Evolutionary conservation across 2,113 vertebrate genomes (phyloP), one percentile per base, ranked within the genome.

Genomic region (Stercorarius parasiticus): DNA sequence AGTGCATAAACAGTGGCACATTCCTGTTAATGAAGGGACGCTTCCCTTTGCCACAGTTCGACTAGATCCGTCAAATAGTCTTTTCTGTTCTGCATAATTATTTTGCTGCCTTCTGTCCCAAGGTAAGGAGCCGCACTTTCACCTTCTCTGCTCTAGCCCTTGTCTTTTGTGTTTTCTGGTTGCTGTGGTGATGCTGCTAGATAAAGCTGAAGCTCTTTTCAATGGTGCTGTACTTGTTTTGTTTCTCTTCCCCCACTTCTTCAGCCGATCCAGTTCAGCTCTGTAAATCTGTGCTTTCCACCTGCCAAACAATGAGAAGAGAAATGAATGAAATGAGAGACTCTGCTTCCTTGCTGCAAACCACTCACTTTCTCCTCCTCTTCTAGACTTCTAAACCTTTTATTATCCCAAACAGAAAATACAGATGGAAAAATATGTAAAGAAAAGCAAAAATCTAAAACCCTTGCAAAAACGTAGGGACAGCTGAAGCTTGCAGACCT

Each of bases 281-380:
- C 81, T 82, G 74, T 26, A 91, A 97, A 97, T 97, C 95, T 86
- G 71, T 72, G 92, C 92, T 97, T 96, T 97, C 95, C 93, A 98
- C 98, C 98, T 98, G 98, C 94, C 96, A 96, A 97, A 97, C 65
- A 97, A 92, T 65, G 52, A 97, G 59, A 69, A 90, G 36, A 97
- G 79, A 49, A 95, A 36, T 97, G 61, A 97, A 95, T 69, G 59
- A 79, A 91, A 76, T 4, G 26, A 85, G 69, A 86, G 77, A 83
- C 66, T 83, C 47, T 0, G 0, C 67, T 94, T 94, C 43, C 50
- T 71, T 74, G 59, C 73, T 93, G 72, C 32, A 82, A 89, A 79
- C 58, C 70, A 52, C 74, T 96, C 47, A 76, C 78, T 93, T 80
- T 93, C 59, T 79, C 53, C 65, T 70, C 50, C 36, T 79, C 58